Base-by-base conservation (phyloP, 1,140 invertebrate species). In the Trachymyrmex cornetzi region DNA sequence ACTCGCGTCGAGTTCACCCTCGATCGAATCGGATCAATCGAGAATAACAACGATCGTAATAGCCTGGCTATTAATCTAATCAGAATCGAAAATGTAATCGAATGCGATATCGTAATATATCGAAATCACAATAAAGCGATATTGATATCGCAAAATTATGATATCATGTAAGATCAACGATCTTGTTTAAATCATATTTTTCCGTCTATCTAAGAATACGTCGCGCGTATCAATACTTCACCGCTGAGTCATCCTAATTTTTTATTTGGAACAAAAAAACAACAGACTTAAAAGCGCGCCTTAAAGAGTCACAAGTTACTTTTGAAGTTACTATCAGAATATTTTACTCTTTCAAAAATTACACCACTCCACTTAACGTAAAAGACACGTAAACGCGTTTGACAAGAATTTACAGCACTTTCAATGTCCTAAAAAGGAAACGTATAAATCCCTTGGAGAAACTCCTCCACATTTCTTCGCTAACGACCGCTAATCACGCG, bases 1-100 rank as follows among this genome's bases (percentile, higher is more conserved):
- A 89, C 14, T 19, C 27, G 44, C 67, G 81, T 74, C 85, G 77
- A 74, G 66, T 57, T 90, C 85, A 69, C 80, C 86, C 79, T 90
- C 88, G 85, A 84, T 89, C 48, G 27, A 53, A 59, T 71, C 24
- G 61, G 3, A 27, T 86, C 69, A 63, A 89, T 66, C 12, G 38
- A 27, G 53, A 74, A n/a, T 24, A 82, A 82, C 34, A 16, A 19
- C 53, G n/a, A 74, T 59, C 80, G 19, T 55, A 61, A 59, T 1
- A 44, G 34, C 30, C 34, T 19, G 22, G 5, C 6, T 7, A 19
- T 19, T 75, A 69, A 84, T 84, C 80, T 75, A 75, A 84, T 84
- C 80, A 7, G 14, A 34, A 81, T 44, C 14, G 2, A 14, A 69
- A 81, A 71, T n/a, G 19, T 66, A 55, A 67, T 44, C 38, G 38